These are phyloP conservation scores for Drosophila vallismaia DNA, from an alignment of 2,888 invertebrate genomes.

Conservation along the genomic window DNA sequence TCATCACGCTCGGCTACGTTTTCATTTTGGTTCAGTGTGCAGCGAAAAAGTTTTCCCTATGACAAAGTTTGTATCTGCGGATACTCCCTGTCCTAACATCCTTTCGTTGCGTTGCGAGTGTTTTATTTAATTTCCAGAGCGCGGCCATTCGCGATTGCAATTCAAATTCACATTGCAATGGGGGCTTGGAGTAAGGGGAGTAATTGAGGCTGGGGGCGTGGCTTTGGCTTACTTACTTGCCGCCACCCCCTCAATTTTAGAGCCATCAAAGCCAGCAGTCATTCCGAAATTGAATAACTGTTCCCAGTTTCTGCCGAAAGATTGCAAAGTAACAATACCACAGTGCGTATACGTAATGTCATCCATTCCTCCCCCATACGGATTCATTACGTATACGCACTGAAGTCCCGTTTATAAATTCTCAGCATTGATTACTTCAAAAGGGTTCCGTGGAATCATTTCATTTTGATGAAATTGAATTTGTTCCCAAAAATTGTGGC, in stretches of 20 bases:
- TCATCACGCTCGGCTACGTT: slow-evolving; percentile 52
- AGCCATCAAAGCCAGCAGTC: slow-evolving; percentile 30
- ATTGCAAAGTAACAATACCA: neutral
- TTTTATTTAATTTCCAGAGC: slow-evolving; percentile 61
- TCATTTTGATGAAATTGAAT: slow-evolving; percentile 8
- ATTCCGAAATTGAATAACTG: slow-evolving; percentile 30
- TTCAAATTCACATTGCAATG: slow-evolving; percentile 41
- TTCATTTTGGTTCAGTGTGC: slow-evolving; percentile 54
- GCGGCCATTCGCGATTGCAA: slow-evolving; percentile 55
- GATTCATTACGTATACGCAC: neutral
- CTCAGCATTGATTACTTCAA: neutral
- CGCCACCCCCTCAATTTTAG: slow-evolving; percentile 12
- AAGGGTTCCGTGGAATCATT: slow-evolving; percentile 1
- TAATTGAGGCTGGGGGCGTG: slow-evolving; percentile 9
- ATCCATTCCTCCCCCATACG: neutral
- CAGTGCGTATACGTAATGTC: slow-evolving; percentile 1
- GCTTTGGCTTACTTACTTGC: slow-evolving; percentile 28
- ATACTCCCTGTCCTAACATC: slow-evolving; percentile 36
- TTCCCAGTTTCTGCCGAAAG: slow-evolving; percentile 1
- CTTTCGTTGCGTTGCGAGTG: slow-evolving; percentile 31
- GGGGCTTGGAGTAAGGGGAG: neutral
- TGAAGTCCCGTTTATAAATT: neutral
- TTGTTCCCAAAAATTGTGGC: neutral
- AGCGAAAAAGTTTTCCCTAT: slow-evolving; percentile 51
- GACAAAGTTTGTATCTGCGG: slow-evolving; percentile 51